phyloP scores from a whole-genome alignment of 1,140 invertebrate species.

The Helicorthomorpha holstii region DNA sequence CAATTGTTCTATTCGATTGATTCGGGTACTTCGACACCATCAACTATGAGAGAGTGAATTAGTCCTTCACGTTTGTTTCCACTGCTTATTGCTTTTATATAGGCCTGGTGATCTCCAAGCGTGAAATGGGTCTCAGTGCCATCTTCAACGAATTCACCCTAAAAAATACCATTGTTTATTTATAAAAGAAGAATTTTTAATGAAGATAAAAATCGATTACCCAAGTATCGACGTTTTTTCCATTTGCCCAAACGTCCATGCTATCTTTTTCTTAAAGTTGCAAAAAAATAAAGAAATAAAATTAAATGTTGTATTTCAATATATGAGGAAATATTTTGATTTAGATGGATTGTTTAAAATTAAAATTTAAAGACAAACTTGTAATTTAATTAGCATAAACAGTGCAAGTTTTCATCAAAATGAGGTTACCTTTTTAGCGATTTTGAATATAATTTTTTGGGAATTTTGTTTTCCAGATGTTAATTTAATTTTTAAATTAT shows the following conservation, averaged over 20 bases:
- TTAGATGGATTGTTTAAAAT: too few species aligned
- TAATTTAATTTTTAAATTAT: too few species aligned
- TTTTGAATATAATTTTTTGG: too few species aligned
- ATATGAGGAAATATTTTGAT: too few species aligned
- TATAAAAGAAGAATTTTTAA: background rate
- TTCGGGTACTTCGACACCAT: constrained; percentile 20
- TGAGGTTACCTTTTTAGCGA: too few species aligned
- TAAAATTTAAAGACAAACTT: too few species aligned
- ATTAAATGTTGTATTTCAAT: background rate
- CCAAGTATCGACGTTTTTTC: background rate
- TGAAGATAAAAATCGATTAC: background rate
- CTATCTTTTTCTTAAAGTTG: background rate
- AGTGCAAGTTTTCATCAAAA: too few species aligned
- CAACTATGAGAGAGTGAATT: constrained; percentile 30
- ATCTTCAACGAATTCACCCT: constrained; percentile 59
- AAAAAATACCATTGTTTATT: too few species aligned
- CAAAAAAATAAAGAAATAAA: background rate
- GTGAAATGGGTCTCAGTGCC: constrained; percentile 66
- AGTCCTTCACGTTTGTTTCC: constrained; percentile 32
- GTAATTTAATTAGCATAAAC: too few species aligned
- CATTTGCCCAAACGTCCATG: background rate
- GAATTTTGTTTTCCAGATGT: too few species aligned
- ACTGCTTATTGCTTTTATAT: constrained; percentile 40
- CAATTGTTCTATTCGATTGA: background rate
- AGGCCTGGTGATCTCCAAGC: constrained; percentile 32